Percentiles rank a stretch among this genome's conserved stretches.
Conservation (phyloP, 2,888 invertebrate species). For the Liodrosophila aerea region DNA sequence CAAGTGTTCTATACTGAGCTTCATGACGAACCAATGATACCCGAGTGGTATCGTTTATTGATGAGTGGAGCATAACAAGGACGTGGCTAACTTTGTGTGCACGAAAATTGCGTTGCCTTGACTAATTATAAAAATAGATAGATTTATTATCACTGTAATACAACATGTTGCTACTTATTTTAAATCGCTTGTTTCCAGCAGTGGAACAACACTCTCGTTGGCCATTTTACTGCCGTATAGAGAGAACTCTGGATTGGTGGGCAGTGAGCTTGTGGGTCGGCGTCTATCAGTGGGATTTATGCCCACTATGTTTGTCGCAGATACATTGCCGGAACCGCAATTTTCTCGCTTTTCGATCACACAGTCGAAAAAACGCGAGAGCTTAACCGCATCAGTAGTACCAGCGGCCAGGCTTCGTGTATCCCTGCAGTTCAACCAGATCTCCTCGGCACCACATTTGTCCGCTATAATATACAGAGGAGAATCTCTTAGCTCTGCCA, state of each 20-base stretch:
- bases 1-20: slow-evolving; percentile 27
- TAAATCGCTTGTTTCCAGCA: slow-evolving; percentile 55
- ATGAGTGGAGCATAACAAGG: slow-evolving; percentile 16
- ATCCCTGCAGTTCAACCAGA: slow-evolving; percentile 90
- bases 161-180: slow-evolving; percentile 58
- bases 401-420: slow-evolving; percentile 94
- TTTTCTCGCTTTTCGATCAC: slow-evolving; percentile 83
- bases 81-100: too few species aligned
- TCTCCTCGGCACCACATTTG: slow-evolving; percentile 96
- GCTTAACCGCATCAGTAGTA: slow-evolving; percentile 95
- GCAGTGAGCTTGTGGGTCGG: slow-evolving; percentile 26
- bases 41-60: slow-evolving; percentile 50
- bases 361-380: slow-evolving; percentile 97
- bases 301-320: slow-evolving; percentile 3
- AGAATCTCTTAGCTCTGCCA: not conserved
- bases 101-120: too few species aligned
- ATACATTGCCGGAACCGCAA: not conserved
- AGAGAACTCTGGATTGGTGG: slow-evolving; percentile 30
- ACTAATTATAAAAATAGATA: too few species aligned
- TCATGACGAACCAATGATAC: slow-evolving; percentile 27
- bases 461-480: slow-evolving; percentile 86
- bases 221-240: slow-evolving; percentile 18
- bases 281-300: slow-evolving; percentile 45
- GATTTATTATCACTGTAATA: too few species aligned
- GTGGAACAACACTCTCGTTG: slow-evolving; percentile 33